A percentile compares a stretch with the other conserved stretches of the same genome.
These are phyloP conservation scores for Todus mexicanus DNA, from an alignment of 2,797 vertebrate species.

Conservation along the genomic window DNA sequence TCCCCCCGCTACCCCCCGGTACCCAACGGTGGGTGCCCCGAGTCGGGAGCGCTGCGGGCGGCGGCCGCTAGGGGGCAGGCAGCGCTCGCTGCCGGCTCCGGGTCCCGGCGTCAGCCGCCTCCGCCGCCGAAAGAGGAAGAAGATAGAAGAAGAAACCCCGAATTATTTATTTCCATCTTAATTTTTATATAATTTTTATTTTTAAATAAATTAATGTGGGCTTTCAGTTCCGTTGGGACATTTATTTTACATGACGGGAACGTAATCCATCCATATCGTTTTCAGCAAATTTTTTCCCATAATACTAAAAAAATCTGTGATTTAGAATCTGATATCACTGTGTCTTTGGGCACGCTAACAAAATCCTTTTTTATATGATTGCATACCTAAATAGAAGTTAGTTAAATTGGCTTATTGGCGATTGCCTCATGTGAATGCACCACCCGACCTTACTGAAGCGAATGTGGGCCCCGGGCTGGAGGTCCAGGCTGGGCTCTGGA, in stretches of 20 bases:
- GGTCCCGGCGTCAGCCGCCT: neutral
- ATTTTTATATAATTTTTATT: too few relatives aligned
- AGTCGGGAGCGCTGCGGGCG: neutral
- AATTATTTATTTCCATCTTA: neutral
- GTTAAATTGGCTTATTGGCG: neutral
- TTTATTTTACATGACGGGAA: neutral
- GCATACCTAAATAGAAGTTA: fast-evolving
- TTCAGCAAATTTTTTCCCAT: neutral
- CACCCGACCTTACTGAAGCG: fast-evolving
- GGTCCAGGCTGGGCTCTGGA: neutral
- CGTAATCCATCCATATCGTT: neutral
- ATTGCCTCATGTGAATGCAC: neutral
- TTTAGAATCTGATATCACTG: neutral
- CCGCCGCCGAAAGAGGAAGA: neutral
- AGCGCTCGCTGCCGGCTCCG: neutral
- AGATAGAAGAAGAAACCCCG: too few relatives aligned
- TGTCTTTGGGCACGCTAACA: neutral
- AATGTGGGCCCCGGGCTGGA: fast-evolving
- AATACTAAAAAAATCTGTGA: neutral
- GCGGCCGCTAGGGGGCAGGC: neutral
- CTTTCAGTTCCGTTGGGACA: neutral
- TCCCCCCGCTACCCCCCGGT: too few relatives aligned
- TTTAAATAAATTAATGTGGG: neutral
- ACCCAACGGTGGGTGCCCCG: too few relatives aligned
- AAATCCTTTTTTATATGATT: neutral